Evolutionary conservation across 1,140 invertebrate species (phyloP).

Genomic region (Rhizoglyphus robini): DNA sequence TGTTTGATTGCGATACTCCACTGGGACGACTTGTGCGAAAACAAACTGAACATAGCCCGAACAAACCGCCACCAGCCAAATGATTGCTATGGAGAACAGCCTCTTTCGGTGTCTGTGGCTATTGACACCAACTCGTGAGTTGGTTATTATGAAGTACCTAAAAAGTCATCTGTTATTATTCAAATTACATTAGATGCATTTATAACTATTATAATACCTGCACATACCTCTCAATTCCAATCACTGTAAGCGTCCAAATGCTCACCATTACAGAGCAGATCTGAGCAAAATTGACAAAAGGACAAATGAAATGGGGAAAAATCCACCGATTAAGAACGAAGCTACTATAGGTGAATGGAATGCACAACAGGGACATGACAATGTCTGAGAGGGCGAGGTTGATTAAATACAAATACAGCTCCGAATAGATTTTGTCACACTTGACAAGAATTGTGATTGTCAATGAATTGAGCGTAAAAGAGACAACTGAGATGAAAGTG

Average conservation of each 20-base stretch:
- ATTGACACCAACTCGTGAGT: too few relatives aligned
- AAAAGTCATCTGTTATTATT: too few relatives aligned
- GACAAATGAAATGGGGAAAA: constrained; percentile 33
- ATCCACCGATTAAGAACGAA: constrained; percentile 35
- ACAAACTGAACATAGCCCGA: constrained; percentile 36
- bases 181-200: too few relatives aligned
- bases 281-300: constrained; percentile 34
- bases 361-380: constrained; percentile 36
- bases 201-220: too few relatives aligned
- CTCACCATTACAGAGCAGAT: constrained; percentile 33
- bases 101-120: not conserved
- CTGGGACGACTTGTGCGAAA: constrained; percentile 31
- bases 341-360: constrained; percentile 36
- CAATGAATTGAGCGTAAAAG: constrained; percentile 32
- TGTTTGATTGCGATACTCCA: constrained; percentile 28
- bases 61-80: constrained; percentile 36
- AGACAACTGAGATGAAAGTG: constrained; percentile 32
- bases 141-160: too few relatives aligned
- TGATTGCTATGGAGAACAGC: constrained; percentile 24
- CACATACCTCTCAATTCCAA: constrained; percentile 34
- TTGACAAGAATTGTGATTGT: constrained; percentile 34
- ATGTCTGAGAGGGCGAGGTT: constrained; percentile 36
- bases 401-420: constrained; percentile 34
- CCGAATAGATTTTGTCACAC: constrained; percentile 32
- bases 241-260: constrained; percentile 35